Percentiles rank a stretch among this genome's conserved stretches.
Evolutionary conservation across 1,140 invertebrate genomes (phyloP).

Genomic region (Drosophila albomicans): DNA sequence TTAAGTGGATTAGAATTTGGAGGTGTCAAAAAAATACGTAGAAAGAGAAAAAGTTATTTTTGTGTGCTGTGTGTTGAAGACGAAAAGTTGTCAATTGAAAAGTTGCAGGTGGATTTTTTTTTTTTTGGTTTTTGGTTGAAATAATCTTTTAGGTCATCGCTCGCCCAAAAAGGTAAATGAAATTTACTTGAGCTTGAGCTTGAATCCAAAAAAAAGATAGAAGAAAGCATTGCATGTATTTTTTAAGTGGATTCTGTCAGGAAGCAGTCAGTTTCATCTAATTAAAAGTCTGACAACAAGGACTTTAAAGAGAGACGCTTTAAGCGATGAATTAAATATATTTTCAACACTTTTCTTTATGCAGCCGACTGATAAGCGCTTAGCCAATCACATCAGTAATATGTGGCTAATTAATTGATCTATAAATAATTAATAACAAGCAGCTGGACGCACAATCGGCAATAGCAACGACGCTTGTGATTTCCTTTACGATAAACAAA

Average conservation of each 20-base stretch:
- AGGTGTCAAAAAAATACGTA: slow-evolving; percentile 54
- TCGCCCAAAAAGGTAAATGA: slow-evolving; percentile 29
- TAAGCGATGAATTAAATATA: background rate
- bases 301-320: background rate
- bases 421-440: slow-evolving; percentile 34
- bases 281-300: slow-evolving; percentile 9
- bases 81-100: slow-evolving; percentile 78
- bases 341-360: background rate
- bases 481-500: slow-evolving; percentile 18
- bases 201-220: background rate
- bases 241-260: slow-evolving; percentile 8
- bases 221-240: slow-evolving; percentile 30
- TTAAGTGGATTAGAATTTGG: slow-evolving; percentile 81
- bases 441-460: background rate
- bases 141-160: slow-evolving; percentile 67
- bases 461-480: slow-evolving; percentile 26
- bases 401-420: slow-evolving; percentile 36
- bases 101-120: slow-evolving; percentile 49
- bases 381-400: slow-evolving; percentile 10
- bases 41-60: slow-evolving; percentile 29
- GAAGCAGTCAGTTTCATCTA: slow-evolving; percentile 5
- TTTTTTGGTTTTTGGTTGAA: slow-evolving; percentile 29
- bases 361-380: background rate
- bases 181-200: slow-evolving; percentile 11
- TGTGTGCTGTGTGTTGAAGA: slow-evolving; percentile 27